Base-by-base conservation (phyloP, 2,797 vertebrate species). In the Philypnodon macrostomus region DNA sequence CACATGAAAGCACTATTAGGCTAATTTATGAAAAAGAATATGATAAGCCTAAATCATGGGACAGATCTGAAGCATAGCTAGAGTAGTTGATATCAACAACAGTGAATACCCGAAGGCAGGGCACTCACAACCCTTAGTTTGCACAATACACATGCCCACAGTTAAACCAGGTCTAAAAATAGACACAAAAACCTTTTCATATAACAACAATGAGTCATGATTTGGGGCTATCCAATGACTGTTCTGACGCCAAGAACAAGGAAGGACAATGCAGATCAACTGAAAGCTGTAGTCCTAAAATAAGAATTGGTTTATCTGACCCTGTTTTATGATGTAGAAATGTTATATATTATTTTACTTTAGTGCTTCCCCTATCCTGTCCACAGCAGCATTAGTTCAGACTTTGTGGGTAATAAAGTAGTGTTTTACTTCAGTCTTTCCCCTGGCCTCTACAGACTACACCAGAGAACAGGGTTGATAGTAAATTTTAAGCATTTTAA, bases 71-170 rank as follows among this genome's bases (percentile, higher is more conserved):
- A 27, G 23, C 32, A 33, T 3, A 8, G 32, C n/a, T 16, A 15
- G 33, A 57, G 39, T 13, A 24, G 56, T 55, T 24, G 29, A 64
- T 53, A 65, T 67, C 58, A 73, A 41, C 53, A 50, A 37, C 26
- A 35, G 73, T 19, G 60, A 55, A 62, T 47, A 13, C 39, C 63
- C 35, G 2, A 38, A 75, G 66, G 77, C 71, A 74, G 27, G 58
- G 53, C 44, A 44, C 47, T 58, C 58, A 64, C 59, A 65, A 12
- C 11, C 47, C 50, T 38, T n/a, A n/a, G n/a, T n/a, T 41, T 53
- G 57, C 49, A 58, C 58, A 63, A 45, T 16, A 27, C n/a, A 19
- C 15, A 4, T 4, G 4, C 47, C 32, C 30, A 24, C 7, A 12
- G 34, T 23, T 12, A 30, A 63, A 9, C 27, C 26, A 50, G 34